A percentile compares a stretch with the other conserved stretches of the same genome.
Conservation (phyloP, 2,113 vertebrate genomes). For the Copsychus sechellarum region DNA sequence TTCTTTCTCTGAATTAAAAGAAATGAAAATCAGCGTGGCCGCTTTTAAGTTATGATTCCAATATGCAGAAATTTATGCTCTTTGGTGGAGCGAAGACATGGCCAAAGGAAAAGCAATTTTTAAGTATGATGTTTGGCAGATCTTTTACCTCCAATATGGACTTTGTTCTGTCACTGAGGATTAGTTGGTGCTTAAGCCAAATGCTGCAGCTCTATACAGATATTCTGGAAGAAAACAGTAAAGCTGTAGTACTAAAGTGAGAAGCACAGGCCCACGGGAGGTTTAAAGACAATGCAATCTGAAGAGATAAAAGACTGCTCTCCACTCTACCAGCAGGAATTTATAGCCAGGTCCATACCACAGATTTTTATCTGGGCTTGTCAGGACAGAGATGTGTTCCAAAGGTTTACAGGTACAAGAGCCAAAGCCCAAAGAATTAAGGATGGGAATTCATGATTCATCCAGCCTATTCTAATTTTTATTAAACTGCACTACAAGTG, state of each 20-base stretch:
- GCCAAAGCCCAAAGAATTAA: neutral
- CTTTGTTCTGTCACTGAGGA: neutral
- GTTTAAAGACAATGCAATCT: neutral
- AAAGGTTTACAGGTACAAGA: neutral
- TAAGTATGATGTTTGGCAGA: slow-evolving; percentile 1
- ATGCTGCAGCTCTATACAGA: neutral
- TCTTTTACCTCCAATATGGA: neutral
- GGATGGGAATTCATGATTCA: neutral
- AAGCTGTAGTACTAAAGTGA: neutral
- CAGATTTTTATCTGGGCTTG: neutral
- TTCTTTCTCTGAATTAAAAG: neutral
- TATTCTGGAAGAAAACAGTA: neutral
- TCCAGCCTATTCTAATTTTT: neutral
- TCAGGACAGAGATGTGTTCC: neutral
- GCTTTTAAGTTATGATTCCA: neutral
- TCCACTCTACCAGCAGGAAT: neutral
- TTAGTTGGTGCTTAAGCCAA: neutral
- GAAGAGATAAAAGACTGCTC: neutral
- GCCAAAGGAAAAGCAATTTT: slow-evolving; percentile 6
- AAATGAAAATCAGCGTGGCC: neutral
- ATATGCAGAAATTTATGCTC: neutral
- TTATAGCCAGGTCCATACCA: neutral
- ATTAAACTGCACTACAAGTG: neutral
- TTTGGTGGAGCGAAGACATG: neutral
- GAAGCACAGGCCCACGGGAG: neutral